Evolutionary conservation across 1,140 invertebrate genomes (phyloP).

Genomic region (Eumaeus atala): DNA sequence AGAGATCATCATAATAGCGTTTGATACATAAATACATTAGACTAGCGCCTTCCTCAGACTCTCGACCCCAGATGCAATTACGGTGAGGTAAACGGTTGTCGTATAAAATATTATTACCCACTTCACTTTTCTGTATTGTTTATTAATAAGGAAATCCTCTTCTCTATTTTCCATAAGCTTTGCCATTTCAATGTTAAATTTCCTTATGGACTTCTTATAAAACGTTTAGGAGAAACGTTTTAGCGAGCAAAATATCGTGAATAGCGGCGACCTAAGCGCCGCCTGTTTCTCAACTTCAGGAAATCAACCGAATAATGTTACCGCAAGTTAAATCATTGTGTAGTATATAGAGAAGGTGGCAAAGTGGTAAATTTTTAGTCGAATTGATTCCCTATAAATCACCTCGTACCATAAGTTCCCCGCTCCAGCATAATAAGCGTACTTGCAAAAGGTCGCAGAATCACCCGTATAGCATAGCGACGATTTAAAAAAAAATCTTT

Average conservation of each 20-base stretch:
- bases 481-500: too few relatives aligned
- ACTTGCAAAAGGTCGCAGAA: slow-evolving; percentile 55
- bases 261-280: slow-evolving; percentile 29
- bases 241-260: slow-evolving; percentile 59
- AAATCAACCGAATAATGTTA: slow-evolving; percentile 50
- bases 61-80: too few relatives aligned
- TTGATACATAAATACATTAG: slow-evolving; percentile 12
- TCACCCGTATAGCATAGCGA: too few relatives aligned
- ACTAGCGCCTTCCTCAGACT: too few relatives aligned
- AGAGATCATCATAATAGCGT: neutral
- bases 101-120: slow-evolving; percentile 46
- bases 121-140: slow-evolving; percentile 50
- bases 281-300: slow-evolving; percentile 41
- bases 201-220: slow-evolving; percentile 56
- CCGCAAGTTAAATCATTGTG: slow-evolving; percentile 57
- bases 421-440: slow-evolving; percentile 45
- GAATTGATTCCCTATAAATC: slow-evolving; percentile 35
- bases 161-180: slow-evolving; percentile 44
- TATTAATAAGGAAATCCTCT: slow-evolving; percentile 41
- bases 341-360: slow-evolving; percentile 47
- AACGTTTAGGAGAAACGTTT: slow-evolving; percentile 54
- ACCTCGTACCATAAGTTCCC: slow-evolving; percentile 52
- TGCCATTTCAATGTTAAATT: too few relatives aligned
- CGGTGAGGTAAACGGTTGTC: too few relatives aligned
- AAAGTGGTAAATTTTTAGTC: slow-evolving; percentile 42